These are phyloP conservation scores for Sapajus apella DNA, from an alignment of 2,113 vertebrate species.

Conservation along the genomic window DNA sequence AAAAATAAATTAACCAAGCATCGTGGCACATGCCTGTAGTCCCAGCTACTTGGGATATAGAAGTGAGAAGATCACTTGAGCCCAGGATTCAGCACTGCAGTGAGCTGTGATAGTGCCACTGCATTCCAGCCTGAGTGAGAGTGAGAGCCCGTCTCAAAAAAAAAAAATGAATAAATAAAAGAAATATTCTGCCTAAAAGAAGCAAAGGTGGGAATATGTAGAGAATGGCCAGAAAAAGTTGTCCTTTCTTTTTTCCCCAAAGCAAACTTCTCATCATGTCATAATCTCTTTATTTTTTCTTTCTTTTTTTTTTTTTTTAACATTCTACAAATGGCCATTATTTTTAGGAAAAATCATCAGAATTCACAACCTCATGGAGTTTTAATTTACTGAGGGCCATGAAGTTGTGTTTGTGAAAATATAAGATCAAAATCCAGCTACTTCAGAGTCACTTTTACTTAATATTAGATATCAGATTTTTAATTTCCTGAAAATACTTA, in stretches of 20 bases:
- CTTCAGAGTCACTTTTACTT: not conserved
- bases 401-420: not conserved
- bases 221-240: not conserved
- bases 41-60: too few relatives aligned
- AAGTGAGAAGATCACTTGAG: too few relatives aligned
- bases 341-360: not conserved
- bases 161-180: too few relatives aligned
- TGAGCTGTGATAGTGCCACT: too few relatives aligned
- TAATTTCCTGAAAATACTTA: conserved; percentile 21
- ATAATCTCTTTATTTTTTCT: not conserved
- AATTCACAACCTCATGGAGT: not conserved
- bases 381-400: not conserved
- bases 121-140: too few relatives aligned
- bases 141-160: too few relatives aligned
- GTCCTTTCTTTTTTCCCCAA: not conserved
- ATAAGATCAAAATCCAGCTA: not conserved
- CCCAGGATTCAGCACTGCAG: too few relatives aligned
- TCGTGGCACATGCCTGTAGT: too few relatives aligned
- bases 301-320: not conserved
- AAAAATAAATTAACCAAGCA: too few relatives aligned
- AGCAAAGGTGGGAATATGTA: not conserved
- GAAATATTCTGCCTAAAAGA: not conserved
- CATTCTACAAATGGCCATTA: not conserved
- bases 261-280: not conserved
- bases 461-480: not conserved